Conservation (phyloP, 2,888 invertebrate species). For the Sinelater perroti region DNA sequence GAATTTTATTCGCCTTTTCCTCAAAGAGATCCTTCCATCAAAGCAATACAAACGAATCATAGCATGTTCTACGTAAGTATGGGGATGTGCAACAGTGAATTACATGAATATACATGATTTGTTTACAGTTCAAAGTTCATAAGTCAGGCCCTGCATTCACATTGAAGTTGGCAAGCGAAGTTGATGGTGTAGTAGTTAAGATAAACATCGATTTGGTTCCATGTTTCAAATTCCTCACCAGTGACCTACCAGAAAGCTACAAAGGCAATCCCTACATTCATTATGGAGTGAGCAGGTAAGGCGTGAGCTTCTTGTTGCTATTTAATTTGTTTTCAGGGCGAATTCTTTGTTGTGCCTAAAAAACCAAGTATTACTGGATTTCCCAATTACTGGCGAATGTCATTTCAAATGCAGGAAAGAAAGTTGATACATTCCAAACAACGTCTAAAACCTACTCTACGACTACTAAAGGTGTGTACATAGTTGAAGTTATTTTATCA, state of each 20-base stretch:
- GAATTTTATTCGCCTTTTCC: constrained; percentile 46
- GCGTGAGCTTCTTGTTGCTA: constrained; percentile 10
- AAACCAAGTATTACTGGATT: constrained; percentile 42
- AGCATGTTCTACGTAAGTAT: constrained; percentile 31
- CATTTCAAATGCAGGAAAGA: constrained; percentile 59
- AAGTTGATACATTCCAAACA: constrained; percentile 47
- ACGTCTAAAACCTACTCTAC: constrained; percentile 53
- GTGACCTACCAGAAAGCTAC: constrained; percentile 48
- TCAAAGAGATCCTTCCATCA: background rate
- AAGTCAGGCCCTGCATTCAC: constrained; percentile 67
- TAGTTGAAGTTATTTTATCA: too few species aligned
- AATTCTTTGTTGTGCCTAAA: constrained; percentile 53
- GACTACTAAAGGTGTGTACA: constrained; percentile 54
- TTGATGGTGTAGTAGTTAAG: constrained; percentile 46
- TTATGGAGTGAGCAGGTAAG: background rate
- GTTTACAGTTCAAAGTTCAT: constrained; percentile 53
- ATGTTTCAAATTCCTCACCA: constrained; percentile 49
- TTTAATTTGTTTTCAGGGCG: constrained; percentile 38
- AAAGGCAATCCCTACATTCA: too few species aligned
- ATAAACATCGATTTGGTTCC: constrained; percentile 63
- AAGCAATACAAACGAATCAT: background rate
- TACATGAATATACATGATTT: constrained; percentile 44
- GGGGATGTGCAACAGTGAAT: background rate
- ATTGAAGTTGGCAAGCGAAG: constrained; percentile 53
- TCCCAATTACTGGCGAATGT: constrained; percentile 59